Conservation (phyloP, 2,797 vertebrate genomes). For the Melanotaenia parkinsoni region DNA sequence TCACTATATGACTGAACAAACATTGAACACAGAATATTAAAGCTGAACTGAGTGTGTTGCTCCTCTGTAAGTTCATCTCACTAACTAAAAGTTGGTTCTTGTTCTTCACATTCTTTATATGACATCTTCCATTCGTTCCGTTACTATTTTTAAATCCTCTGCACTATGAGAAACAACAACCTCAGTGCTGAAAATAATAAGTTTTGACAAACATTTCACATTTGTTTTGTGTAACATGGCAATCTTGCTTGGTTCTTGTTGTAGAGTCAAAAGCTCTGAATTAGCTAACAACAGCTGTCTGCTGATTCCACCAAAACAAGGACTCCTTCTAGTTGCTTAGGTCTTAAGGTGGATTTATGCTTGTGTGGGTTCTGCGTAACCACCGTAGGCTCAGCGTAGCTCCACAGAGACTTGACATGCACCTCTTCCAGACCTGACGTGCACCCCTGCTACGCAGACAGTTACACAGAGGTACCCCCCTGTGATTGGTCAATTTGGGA, state of each 20-base stretch:
- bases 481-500: too few species aligned
- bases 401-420: too few species aligned
- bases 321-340: too few species aligned
- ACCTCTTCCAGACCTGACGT: too few species aligned
- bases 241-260: neutral
- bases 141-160: neutral
- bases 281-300: neutral
- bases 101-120: neutral
- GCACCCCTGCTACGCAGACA: too few species aligned
- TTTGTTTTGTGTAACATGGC: neutral
- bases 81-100: neutral
- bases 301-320: too few species aligned
- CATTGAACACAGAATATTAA: neutral
- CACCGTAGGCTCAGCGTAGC: too few species aligned
- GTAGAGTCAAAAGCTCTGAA: neutral
- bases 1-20: neutral
- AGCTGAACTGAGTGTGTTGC: neutral
- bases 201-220: neutral
- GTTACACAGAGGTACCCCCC: too few species aligned
- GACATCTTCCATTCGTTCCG: neutral
- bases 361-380: too few species aligned
- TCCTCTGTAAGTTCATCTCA: neutral
- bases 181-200: too few species aligned
- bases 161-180: neutral
- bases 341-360: too few species aligned